Base-by-base conservation (phyloP, 1,140 invertebrate genomes). In the Cotesia chilonis region DNA sequence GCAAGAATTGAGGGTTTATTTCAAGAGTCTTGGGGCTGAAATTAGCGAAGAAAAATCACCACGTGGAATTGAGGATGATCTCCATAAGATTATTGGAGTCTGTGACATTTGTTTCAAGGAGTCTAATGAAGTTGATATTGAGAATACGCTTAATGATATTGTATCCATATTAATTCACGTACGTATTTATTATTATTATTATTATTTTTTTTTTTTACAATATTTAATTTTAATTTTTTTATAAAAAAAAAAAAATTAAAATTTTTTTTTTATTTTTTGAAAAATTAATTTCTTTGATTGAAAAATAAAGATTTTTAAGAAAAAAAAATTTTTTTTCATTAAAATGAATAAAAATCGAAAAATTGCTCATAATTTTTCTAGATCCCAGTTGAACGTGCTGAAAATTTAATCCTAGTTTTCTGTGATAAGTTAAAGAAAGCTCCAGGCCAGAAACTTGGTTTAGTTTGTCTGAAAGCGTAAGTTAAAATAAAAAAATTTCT, bases 371-470 rank as follows among this genome's bases (percentile, higher is more conserved):
- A 17, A 17, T 17, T 17, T 17, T 71, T 57, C 14, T 80, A 93
- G 92, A 94, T 96, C 70, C 94, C 94, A 10, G 88, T 92, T 55
- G 94, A 96, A 78, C 90, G 94, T 73, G 94, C 94, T n/a, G 95
- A 96, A 87, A 95, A 95, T 81, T 91, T 98, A 74, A 94, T 98
- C 73, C 83, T 95, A 66, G 92, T 94, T 60, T 98, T 98, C 83
- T 97, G 96, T 88, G 95, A 98, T 84, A 96, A 97, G 86, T 88
- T 98, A 72, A 92, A 92, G n/a, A 97, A 97, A 89, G 92, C 95
- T 36, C 93, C 94, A n/a, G 92, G 92, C 37, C 90, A 92, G 71
- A 95, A 95, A 83, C 87, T 96, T 69, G 94, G 93, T 66, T 85
- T 92, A 70, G 91, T 96, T 54, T 93, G 94, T 77, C 84, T 98